phyloP scores from a whole-genome alignment of 2,797 vertebrate genomes.

The Chanos chanos region DNA sequence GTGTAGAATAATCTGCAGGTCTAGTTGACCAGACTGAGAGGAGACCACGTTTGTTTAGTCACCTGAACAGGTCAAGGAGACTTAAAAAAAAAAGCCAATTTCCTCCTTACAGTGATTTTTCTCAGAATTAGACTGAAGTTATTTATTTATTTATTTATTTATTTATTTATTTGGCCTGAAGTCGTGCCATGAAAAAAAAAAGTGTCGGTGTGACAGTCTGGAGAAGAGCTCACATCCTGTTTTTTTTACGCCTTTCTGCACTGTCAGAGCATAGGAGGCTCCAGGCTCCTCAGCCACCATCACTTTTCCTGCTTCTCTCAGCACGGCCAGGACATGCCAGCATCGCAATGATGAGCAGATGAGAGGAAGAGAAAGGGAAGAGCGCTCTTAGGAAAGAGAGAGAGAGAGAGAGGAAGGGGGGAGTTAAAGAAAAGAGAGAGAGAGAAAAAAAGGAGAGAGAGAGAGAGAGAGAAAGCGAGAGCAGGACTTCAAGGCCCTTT shows the following conservation, averaged over 20 bases:
- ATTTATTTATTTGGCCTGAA: no score
- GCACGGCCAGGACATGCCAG: slow-evolving; percentile 33
- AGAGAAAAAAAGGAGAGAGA: background rate
- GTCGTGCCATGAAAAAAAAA: no score
- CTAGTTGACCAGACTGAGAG: no score
- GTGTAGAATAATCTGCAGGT: no score
- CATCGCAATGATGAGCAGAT: slow-evolving; percentile 29
- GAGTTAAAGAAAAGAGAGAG: slow-evolving; percentile 1
- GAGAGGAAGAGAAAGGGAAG: slow-evolving; percentile 30
- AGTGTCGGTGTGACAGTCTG: no score
- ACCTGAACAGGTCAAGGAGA: no score
- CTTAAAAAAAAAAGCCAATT: no score
- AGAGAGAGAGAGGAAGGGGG: slow-evolving; percentile 9
- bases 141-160: no score
- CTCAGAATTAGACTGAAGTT: no score
- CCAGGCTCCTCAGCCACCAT: slow-evolving; percentile 8
- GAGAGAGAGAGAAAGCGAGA: background rate
- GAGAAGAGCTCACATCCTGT: slow-evolving; percentile 60
- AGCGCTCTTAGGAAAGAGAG: background rate
- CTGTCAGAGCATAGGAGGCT: slow-evolving; percentile 14
- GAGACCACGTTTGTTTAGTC: no score
- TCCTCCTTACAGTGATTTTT: no score
- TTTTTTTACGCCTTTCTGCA: slow-evolving; percentile 47
- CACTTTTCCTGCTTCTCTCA: slow-evolving; percentile 35
- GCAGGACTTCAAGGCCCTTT: slow-evolving; percentile 35